Percentiles rank a stretch among this genome's conserved stretches.
phyloP scores from a whole-genome alignment of 1,140 invertebrate genomes.

The Helicoverpa armigera region DNA sequence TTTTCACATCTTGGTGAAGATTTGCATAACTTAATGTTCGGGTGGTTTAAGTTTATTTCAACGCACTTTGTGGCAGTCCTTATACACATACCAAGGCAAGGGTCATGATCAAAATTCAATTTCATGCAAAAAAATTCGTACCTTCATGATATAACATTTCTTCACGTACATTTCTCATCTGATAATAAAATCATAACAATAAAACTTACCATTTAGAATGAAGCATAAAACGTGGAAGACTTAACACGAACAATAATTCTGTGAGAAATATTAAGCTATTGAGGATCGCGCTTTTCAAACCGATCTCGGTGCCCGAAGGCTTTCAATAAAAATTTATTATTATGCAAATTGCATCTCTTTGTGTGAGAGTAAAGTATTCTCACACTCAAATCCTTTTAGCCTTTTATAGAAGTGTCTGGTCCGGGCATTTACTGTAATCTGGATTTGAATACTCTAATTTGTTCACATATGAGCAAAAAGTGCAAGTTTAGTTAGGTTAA shows the following conservation, averaged over 20 bases:
- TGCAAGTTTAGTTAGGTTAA: too few species aligned
- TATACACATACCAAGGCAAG: background rate
- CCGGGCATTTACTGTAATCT: slow-evolving; percentile 23
- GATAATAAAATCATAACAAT: slow-evolving; percentile 48
- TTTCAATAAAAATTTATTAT: slow-evolving; percentile 83
- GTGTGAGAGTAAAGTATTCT: slow-evolving; percentile 65
- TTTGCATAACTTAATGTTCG: slow-evolving; percentile 23
- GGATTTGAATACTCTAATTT: slow-evolving; percentile 22
- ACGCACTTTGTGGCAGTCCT: too few species aligned
- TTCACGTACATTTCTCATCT: slow-evolving; percentile 45
- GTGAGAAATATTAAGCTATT: slow-evolving; percentile 62
- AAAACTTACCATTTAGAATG: slow-evolving; percentile 46
- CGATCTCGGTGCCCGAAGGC: slow-evolving; percentile 66
- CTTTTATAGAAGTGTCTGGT: slow-evolving; percentile 50
- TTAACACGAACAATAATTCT: slow-evolving; percentile 46
- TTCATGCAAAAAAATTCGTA: slow-evolving; percentile 14
- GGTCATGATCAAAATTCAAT: slow-evolving; percentile 25
- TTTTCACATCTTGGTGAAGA: background rate
- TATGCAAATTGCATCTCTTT: slow-evolving; percentile 84
- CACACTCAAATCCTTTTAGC: slow-evolving; percentile 75
- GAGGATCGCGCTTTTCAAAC: slow-evolving; percentile 69
- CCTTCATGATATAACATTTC: slow-evolving; percentile 16
- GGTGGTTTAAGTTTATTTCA: too few species aligned
- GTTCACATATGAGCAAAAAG: too few species aligned
- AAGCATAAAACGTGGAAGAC: slow-evolving; percentile 12